Base-by-base conservation (phyloP, 2,113 vertebrate genomes). In the Ageneiosus marmoratus region DNA sequence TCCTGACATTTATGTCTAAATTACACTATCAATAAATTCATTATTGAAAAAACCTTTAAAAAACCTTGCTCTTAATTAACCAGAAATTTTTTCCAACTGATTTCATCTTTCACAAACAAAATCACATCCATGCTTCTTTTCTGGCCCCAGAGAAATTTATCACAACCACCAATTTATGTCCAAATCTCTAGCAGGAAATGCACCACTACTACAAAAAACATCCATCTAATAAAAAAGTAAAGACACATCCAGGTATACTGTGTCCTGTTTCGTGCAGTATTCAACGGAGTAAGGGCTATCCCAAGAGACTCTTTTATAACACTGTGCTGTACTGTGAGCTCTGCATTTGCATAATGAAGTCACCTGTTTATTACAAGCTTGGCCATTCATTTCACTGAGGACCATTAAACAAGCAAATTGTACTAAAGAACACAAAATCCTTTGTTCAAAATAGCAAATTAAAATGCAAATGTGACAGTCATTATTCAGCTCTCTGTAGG, bases 311-410 rank as follows among this genome's bases (percentile, higher is more conserved):
- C 74, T 89, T 90, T 87, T 89, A 87, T 77, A 87, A 87, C 79
- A 84, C 82, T 41, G 56, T 77, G 86, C 67, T 89, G 80, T 88
- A 85, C 88, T 89, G 86, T 48, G 1, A 82, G 81, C 77, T 80
- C 48, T 80, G 32, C 41, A 91, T 94, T 91, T 93, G 90, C 92
- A 93, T 93, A 93, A 92, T 93, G 89, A 93, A 92, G 88, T 89
- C 88, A 86, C 91, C 91, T 92, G 92, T 93, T 93, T 92, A 92
- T 89, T 90, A 90, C 88, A 90, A 89, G 92, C 80, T 48, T 84
- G 84, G 77, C 75, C 88, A 90, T 92, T 92, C 67, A 89, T 92
- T 91, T 90, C 91, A 92, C 84, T 76, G 79, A 92, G 92, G 91
- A 89, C 88, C 89, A 91, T 93, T 93, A 92, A 92, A 92, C 90